phyloP scores from a whole-genome alignment of 2,113 vertebrate genomes.

The Rallus limicola region DNA sequence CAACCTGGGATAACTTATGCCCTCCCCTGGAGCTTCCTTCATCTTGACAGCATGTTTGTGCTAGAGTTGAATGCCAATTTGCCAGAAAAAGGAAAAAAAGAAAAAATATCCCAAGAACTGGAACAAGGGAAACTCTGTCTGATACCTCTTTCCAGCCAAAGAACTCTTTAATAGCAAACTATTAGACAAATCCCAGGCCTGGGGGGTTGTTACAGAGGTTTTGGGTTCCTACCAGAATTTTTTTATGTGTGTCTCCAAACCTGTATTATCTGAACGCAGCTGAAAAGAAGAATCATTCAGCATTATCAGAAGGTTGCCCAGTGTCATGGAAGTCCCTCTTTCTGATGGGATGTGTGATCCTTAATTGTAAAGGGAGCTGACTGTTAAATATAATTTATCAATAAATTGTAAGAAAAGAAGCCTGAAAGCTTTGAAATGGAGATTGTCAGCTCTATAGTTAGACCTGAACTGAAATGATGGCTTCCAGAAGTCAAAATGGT shows the following conservation, averaged over 20 bases:
- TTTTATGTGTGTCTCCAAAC: neutral
- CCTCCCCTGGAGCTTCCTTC: neutral
- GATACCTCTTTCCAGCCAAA: constrained; percentile 18
- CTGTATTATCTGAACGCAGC: neutral
- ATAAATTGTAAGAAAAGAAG: neutral
- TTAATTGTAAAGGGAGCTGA: neutral
- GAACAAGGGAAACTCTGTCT: constrained; percentile 31
- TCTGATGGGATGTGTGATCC: neutral
- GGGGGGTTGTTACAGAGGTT: neutral
- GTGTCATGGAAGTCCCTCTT: neutral
- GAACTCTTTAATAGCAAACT: constrained; percentile 15
- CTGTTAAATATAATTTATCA: neutral
- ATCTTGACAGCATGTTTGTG: neutral
- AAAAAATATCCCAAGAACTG: neutral
- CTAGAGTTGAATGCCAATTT: neutral
- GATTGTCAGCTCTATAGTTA: neutral
- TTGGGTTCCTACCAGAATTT: constrained; percentile 7
- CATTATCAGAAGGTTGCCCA: neutral
- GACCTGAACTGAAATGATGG: neutral
- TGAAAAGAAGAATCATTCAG: neutral
- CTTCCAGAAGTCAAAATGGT: neutral
- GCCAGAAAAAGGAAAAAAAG: neutral
- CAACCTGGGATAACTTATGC: neutral
- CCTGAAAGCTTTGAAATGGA: neutral
- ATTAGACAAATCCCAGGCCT: constrained; percentile 32